Base-by-base conservation (phyloP, 2,888 invertebrate genomes). In the Meteorus cinctellus region DNA sequence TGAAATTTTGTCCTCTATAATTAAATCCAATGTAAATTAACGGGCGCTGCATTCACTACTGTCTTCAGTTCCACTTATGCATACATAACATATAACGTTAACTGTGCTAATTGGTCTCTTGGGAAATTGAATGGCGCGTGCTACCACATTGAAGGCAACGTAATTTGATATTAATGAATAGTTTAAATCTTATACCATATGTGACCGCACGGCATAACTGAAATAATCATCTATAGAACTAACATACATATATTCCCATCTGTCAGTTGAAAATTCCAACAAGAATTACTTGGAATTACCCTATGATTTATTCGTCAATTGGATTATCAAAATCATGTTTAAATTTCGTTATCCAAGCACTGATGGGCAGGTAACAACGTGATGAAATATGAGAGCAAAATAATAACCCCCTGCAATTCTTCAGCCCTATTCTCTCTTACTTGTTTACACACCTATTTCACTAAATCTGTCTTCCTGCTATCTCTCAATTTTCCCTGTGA, bases 21-120 rank as follows among this genome's bases (percentile, higher is more conserved):
- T 48, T 55, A 8, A 34, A 34, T 55, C 6, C 19, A 19, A 24
- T 24, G 55, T 19, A 4, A 19, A 55, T 55, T 24, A 19, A 55
- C 2, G 8, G 24, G n/a, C n/a, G 1, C 8, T 8, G 19, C 19
- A 8, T 19, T 19, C 19, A 6, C 10, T 8, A n/a, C n/a, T 19
- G 1, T 6, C n/a, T 55, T 24, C 6, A 4, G 3, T n/a, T 5
- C n/a, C 19, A n/a, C n/a, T 4, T 1, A 48, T 8, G 29, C 24
- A 67, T 29, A 48, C 16, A 27, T 27, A 12, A 45, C 48, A 67
- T 24, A 60, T 59, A 31, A 60, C n/a, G 36, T 70, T 51, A 55
- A 59, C 69, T 59, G 55, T 16, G 60, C 60, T 70, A 70, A 70
- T 70, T 70, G 70, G 59, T 70, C 60, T 27, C 60, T n/a, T 29